Conservation (phyloP, 23 tunicate species). For the Halocynthia aurantium region DNA sequence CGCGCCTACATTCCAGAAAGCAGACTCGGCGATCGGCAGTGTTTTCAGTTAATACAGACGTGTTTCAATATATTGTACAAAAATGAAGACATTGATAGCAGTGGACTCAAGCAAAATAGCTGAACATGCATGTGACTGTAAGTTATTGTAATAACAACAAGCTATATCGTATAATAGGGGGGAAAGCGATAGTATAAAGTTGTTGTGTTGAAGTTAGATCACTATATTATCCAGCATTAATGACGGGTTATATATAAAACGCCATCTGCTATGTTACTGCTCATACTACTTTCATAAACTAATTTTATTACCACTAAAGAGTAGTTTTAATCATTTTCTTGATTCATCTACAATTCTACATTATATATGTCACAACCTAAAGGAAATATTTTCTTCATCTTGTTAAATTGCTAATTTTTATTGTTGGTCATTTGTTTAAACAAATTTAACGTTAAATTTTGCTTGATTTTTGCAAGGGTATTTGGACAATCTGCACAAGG, state of each 20-base stretch:
- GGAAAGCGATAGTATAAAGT: too few species aligned
- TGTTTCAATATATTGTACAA: too few species aligned
- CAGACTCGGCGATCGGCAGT: too few species aligned
- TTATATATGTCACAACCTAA: too few species aligned
- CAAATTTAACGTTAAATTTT: not conserved
- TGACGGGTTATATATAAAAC: too few species aligned
- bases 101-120: constrained; percentile 76
- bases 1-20: too few species aligned
- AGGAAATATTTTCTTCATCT: not conserved
- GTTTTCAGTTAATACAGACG: too few species aligned
- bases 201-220: too few species aligned
- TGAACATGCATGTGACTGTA: constrained; percentile 58
- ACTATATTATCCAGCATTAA: too few species aligned
- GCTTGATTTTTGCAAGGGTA: constrained; percentile 33
- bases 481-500: constrained; percentile 37
- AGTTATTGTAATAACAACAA: constrained; percentile 2
- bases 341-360: not conserved
- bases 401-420: not conserved
- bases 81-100: constrained; percentile 66
- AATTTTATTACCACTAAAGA: not conserved
- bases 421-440: not conserved
- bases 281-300: not conserved
- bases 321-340: not conserved
- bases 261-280: too few species aligned
- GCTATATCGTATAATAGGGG: not conserved